These are phyloP conservation scores for Hybognathus amarus DNA, from an alignment of 2,797 vertebrate species.

Conservation along the genomic window DNA sequence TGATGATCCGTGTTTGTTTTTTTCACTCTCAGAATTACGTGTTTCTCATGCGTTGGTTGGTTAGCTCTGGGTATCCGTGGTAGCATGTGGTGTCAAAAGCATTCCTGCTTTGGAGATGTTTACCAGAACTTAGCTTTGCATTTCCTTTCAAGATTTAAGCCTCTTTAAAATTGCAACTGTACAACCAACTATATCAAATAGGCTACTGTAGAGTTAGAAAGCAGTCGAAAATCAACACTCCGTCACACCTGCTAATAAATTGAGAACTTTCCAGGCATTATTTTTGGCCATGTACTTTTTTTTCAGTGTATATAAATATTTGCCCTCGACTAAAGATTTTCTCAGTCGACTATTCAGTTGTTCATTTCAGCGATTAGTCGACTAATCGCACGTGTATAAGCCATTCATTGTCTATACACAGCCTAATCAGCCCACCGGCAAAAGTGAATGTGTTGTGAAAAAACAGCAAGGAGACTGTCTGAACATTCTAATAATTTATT, in stretches of 20 bases:
- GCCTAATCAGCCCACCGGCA: no score
- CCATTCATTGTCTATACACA: no score
- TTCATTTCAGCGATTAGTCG: no score
- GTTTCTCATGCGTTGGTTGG: constrained; percentile 49
- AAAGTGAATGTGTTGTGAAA: no score
- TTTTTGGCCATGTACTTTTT: neutral
- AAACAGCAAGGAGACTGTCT: no score
- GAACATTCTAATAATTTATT: no score
- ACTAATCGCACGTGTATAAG: no score
- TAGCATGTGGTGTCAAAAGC: constrained; percentile 45
- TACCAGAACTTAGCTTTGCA: constrained; percentile 71
- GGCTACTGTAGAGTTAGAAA: constrained; percentile 1
- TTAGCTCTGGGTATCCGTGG: constrained; percentile 29
- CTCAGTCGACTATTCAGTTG: no score
- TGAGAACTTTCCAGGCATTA: neutral
- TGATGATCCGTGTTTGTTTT: constrained; percentile 19
- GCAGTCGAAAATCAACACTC: neutral
- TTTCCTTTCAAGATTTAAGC: constrained; percentile 74
- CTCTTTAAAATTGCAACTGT: constrained; percentile 62
- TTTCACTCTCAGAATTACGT: constrained; percentile 59
- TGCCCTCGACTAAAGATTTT: no score
- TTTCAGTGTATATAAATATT: no score
- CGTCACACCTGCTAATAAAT: neutral
- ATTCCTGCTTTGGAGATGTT: constrained; percentile 46
- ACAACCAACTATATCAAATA: constrained; percentile 56